These are phyloP conservation scores for Melitaea athalia DNA, from an alignment of 2,888 invertebrate species.

Conservation along the genomic window DNA sequence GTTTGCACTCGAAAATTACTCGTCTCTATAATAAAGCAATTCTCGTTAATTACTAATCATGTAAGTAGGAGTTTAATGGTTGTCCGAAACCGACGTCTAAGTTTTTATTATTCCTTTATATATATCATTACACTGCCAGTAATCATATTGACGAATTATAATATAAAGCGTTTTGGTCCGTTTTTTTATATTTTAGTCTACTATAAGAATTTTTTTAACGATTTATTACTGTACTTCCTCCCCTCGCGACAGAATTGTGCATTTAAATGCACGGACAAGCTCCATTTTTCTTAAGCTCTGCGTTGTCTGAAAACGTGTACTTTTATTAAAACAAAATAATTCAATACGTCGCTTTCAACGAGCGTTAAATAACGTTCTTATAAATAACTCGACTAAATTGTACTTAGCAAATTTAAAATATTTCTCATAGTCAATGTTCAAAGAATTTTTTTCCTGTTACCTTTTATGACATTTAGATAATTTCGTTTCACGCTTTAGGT, in stretches of 20 bases:
- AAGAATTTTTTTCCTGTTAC: constrained; percentile 1
- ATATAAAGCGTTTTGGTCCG: constrained; percentile 72
- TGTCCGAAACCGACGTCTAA: constrained; percentile 46
- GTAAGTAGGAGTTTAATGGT: constrained; percentile 72
- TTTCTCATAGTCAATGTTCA: not conserved
- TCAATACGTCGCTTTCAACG: constrained; percentile 15
- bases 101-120: constrained; percentile 56
- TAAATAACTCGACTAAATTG: not conserved
- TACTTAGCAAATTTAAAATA: constrained; percentile 1
- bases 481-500: constrained; percentile 17
- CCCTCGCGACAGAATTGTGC: constrained; percentile 41
- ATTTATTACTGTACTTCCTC: constrained; percentile 62
- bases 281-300: constrained; percentile 60
- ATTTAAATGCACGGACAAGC: constrained; percentile 44
- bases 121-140: constrained; percentile 79
- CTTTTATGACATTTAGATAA: constrained; percentile 5
- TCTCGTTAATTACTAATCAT: constrained; percentile 78
- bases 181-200: constrained; percentile 79
- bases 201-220: constrained; percentile 70
- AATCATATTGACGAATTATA: constrained; percentile 75
- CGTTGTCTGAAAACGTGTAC: constrained; percentile 50
- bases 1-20: constrained; percentile 72
- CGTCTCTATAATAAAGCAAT: constrained; percentile 76
- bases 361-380: not conserved
- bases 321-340: constrained; percentile 14